Evolutionary conservation across 2,113 vertebrate species (phyloP).

Genomic region (Onychorhynchus coronatus): DNA sequence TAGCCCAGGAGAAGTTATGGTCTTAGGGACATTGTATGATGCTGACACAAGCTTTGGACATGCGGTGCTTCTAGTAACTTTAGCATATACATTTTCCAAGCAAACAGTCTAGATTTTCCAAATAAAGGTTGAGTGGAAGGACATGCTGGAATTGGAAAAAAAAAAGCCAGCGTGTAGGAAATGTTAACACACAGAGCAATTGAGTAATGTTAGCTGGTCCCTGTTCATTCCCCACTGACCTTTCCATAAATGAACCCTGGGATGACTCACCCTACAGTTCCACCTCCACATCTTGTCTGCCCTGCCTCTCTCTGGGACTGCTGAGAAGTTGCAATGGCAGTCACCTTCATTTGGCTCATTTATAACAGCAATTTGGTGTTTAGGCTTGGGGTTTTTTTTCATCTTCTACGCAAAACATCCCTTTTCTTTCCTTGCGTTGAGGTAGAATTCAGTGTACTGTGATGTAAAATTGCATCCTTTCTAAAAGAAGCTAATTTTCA

Average conservation of each 20-base stretch:
- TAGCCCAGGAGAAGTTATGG: background rate
- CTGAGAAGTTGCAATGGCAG: background rate
- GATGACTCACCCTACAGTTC: constrained; percentile 24
- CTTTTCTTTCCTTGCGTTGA: background rate
- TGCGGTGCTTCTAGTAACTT: background rate
- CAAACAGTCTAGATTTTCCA: constrained; percentile 21
- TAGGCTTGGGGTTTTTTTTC: background rate
- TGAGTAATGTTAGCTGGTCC: constrained; percentile 51
- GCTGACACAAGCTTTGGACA: background rate
- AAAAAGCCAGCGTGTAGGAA: constrained; percentile 22
- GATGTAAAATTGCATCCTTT: background rate
- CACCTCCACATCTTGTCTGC: background rate
- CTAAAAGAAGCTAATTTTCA: background rate
- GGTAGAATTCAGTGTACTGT: background rate
- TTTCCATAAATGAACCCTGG: constrained; percentile 11
- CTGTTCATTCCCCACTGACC: constrained; percentile 6
- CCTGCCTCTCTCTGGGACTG: background rate
- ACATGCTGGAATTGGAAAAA: background rate
- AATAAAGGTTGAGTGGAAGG: constrained; percentile 39
- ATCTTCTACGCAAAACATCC: background rate
- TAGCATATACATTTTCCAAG: constrained; percentile 36
- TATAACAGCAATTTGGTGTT: background rate
- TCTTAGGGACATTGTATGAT: background rate
- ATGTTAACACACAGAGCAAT: constrained; percentile 43
- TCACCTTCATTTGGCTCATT: background rate